Percentiles rank a stretch among this genome's conserved stretches.
These are phyloP conservation scores for Lacanobia oleracea DNA, from an alignment of 2,888 invertebrate genomes.

Conservation along the genomic window DNA sequence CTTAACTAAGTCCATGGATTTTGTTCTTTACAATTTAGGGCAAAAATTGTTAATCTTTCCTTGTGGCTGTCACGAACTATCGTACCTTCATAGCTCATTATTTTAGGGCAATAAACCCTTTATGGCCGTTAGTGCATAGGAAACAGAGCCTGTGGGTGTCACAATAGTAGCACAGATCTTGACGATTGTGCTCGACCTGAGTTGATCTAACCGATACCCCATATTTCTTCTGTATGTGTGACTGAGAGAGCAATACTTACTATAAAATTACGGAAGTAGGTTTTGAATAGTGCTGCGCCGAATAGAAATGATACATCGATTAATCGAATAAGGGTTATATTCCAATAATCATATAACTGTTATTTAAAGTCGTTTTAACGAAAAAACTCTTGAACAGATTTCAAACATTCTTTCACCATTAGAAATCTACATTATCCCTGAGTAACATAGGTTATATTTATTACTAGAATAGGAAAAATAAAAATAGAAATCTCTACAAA, in stretches of 20 bases:
- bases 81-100: constrained; percentile 61
- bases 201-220: constrained; percentile 67
- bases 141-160: constrained; percentile 81
- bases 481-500: no score
- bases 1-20: constrained; percentile 17
- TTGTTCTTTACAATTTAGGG: constrained; percentile 33
- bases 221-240: constrained; percentile 45
- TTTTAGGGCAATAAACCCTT: constrained; percentile 83
- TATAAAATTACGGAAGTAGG: constrained; percentile 56
- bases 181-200: constrained; percentile 79
- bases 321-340: constrained; percentile 11
- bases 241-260: constrained; percentile 45
- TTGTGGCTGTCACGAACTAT: constrained; percentile 29
- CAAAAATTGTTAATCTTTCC: constrained; percentile 42
- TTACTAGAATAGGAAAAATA: no score
- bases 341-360: no score
- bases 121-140: constrained; percentile 71
- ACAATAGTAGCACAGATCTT: constrained; percentile 80
- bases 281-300: constrained; percentile 38
- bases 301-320: not conserved
- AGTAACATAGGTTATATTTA: no score
- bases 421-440: no score
- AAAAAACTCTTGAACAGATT: no score
- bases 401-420: no score
- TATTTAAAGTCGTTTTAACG: no score